Evolutionary conservation across 2,113 vertebrate genomes (phyloP).

Genomic region (Okapia johnstoni): DNA sequence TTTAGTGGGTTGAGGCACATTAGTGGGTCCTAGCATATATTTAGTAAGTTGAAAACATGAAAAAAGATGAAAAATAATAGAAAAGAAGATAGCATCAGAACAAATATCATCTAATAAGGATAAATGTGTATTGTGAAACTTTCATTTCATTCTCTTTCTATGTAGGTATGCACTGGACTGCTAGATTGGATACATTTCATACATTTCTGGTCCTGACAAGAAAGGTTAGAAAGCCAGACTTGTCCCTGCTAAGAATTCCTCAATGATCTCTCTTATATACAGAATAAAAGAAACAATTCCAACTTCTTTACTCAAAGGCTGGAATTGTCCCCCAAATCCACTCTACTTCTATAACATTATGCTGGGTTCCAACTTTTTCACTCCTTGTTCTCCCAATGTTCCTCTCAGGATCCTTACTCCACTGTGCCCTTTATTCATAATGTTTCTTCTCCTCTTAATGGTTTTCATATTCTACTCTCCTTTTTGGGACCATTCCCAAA

Average conservation of each 20-base stretch:
- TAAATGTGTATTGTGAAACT: background rate
- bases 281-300: background rate
- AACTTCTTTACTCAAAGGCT: background rate
- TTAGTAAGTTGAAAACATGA: background rate
- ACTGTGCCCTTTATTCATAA: background rate
- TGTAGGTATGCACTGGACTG: background rate
- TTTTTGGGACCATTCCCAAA: background rate
- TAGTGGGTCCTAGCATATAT: background rate
- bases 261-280: background rate
- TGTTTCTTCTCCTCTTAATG: background rate
- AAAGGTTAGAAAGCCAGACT: background rate
- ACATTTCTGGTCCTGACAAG: background rate
- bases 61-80: background rate
- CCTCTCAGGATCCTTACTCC: background rate
- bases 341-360: background rate
- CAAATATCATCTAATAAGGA: background rate
- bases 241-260: background rate
- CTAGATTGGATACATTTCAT: background rate
- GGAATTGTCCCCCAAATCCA: background rate
- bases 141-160: background rate
- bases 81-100: background rate
- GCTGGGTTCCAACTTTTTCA: background rate
- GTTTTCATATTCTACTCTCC: background rate
- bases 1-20: background rate
- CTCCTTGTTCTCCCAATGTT: background rate